A percentile compares a stretch with the other conserved stretches of the same genome.
Conservation (phyloP, 1,140 invertebrate species). For the Campoletis sonorensis region DNA sequence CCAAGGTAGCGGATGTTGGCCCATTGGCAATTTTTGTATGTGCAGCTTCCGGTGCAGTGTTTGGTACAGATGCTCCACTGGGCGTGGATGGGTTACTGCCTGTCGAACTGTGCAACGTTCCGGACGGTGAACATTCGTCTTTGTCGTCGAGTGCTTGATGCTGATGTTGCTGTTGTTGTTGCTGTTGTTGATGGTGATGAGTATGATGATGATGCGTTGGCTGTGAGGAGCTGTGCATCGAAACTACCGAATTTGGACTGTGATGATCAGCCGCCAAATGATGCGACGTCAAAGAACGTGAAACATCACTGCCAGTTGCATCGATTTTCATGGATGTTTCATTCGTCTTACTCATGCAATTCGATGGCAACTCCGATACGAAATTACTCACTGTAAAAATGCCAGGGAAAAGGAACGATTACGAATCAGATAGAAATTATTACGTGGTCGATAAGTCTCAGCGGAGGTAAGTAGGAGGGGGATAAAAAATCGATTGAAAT, state of each 20-base stretch:
- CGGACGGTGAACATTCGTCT: slow-evolving; percentile 56
- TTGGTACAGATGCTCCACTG: slow-evolving; percentile 58
- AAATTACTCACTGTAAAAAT: slow-evolving; percentile 66
- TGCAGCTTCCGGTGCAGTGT: slow-evolving; percentile 50
- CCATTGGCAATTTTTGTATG: slow-evolving; percentile 55
- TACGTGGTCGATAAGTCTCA: too few relatives aligned
- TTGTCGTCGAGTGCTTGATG: slow-evolving; percentile 62
- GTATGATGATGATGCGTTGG: slow-evolving; percentile 32
- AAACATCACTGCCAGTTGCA: slow-evolving; percentile 40
- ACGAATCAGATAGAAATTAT: neutral
- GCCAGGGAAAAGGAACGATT: slow-evolving; percentile 31
- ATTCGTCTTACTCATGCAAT: slow-evolving; percentile 57
- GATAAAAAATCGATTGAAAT: neutral
- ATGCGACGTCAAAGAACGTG: slow-evolving; percentile 54
- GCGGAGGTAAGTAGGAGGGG: neutral
- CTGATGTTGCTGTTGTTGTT: slow-evolving; percentile 50
- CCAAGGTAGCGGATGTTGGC: slow-evolving; percentile 48
- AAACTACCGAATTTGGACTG: slow-evolving; percentile 58
- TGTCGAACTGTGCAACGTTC: slow-evolving; percentile 58
- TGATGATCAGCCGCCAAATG: slow-evolving; percentile 54
- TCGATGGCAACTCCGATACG: slow-evolving; percentile 63
- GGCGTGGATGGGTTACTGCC: slow-evolving; percentile 63
- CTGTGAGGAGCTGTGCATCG: slow-evolving; percentile 59
- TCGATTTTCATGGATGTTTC: slow-evolving; percentile 60
- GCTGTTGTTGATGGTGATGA: slow-evolving; percentile 42